A percentile compares a stretch with the other conserved stretches of the same genome.
phyloP scores from a whole-genome alignment of 2,113 vertebrate species.

The Thamnaconus septentrionalis region DNA sequence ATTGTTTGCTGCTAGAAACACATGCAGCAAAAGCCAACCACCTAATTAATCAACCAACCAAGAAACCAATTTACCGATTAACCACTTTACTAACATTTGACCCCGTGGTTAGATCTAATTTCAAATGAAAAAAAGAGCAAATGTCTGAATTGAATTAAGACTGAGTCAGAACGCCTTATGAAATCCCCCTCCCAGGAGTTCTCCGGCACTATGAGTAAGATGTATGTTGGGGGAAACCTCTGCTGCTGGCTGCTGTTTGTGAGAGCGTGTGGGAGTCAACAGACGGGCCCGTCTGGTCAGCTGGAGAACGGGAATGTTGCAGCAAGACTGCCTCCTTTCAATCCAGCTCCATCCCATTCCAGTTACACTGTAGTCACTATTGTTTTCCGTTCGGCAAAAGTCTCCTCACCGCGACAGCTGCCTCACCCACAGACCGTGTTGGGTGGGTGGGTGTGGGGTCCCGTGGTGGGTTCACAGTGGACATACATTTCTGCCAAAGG shows the following conservation, averaged over 20 bases:
- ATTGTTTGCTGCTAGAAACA: no score
- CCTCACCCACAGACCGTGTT: background rate
- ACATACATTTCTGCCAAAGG: background rate
- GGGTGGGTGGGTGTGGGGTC: background rate
- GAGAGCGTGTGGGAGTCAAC: slow-evolving; percentile 40
- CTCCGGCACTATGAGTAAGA: background rate
- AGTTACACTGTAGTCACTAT: slow-evolving; percentile 28
- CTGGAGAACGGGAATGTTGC: slow-evolving; percentile 49
- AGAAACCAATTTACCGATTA: no score
- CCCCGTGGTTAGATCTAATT: no score
- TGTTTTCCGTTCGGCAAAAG: slow-evolving; percentile 24
- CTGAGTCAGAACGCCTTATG: no score
- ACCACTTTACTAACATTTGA: no score
- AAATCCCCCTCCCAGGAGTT: no score
- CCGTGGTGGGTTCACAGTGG: no score
- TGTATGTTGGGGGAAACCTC: slow-evolving; percentile 10
- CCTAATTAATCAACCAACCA: no score
- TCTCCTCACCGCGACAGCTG: slow-evolving; percentile 9
- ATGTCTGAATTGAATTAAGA: no score
- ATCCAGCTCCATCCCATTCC: slow-evolving; percentile 13
- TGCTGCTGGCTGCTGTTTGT: slow-evolving; percentile 12
- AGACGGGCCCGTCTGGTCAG: slow-evolving; percentile 34
- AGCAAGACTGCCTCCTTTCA: slow-evolving; percentile 30
- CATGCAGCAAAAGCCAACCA: no score
- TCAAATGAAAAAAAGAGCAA: no score